Base-by-base conservation (phyloP, 2,888 invertebrate genomes). In the Patella caerulea region DNA sequence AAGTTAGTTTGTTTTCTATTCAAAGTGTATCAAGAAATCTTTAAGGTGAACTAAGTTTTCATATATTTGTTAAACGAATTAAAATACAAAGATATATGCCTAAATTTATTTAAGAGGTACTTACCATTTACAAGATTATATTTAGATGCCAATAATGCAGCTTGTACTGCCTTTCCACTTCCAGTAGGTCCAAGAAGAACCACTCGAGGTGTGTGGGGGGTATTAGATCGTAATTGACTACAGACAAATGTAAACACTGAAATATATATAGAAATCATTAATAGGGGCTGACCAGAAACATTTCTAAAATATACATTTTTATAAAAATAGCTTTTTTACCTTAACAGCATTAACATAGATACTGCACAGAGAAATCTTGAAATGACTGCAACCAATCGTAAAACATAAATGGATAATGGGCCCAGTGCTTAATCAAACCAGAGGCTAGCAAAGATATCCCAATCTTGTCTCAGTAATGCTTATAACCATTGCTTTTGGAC, bases 51-150 rank as follows among this genome's bases (percentile, higher is more conserved):
- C 34, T 34, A n/a, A 34, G 59, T 29, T 24, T 5, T 55, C 52
- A 72, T 17, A 54, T 15, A 72, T 76, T 54, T 34, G n/a, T 24
- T 29, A 76, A 5, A 19, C 72, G 14, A 55, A 14, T 34, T 73
- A 45, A 29, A 72, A 34, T 15, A 19, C 4, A 17, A 54, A 17
- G 72, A 15, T 14, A 29, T 14, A 52, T 19, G 11, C 4, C 17
- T 3, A 14, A 72, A 45, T 45, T 7, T 34, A 45, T 45, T 7
- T 45, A 9, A 45, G 45, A 24, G 45, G 17, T 56, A 76, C 86
- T 80, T 81, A 90, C 91, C 88, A 83, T 91, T 90, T 53, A 92
- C 90, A 80, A 92, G 85, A 79, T 91, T 91, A 83, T 92, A 92
- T 83, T 92, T 91, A 82, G 88, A 90, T 69, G 92, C 90, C 71